phyloP scores from a whole-genome alignment of 2,113 vertebrate genomes.

The Cyprinodon variegatus region DNA sequence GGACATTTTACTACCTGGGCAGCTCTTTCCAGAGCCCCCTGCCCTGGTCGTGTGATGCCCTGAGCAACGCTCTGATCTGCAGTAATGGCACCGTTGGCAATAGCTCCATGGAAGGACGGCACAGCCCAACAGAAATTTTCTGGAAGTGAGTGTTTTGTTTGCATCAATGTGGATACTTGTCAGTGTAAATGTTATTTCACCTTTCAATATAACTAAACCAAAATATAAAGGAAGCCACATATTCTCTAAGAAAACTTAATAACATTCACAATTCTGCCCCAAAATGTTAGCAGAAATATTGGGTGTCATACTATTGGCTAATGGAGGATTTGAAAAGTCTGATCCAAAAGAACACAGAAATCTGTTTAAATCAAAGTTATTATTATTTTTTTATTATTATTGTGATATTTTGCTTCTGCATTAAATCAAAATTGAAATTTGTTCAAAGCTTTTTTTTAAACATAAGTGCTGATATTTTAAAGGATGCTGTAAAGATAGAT shows the following conservation, averaged over 20 bases:
- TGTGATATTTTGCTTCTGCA: no score
- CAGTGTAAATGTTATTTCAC: neutral
- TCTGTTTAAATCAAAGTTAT: no score
- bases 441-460: neutral
- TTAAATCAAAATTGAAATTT: no score
- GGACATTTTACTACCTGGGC: conserved; percentile 85
- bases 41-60: conserved; percentile 83
- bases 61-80: conserved; percentile 72
- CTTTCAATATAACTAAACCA: neutral
- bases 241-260: no score
- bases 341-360: no score
- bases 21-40: conserved; percentile 84
- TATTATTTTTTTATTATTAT: no score
- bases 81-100: conserved; percentile 48
- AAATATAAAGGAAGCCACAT: neutral
- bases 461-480: neutral
- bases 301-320: no score
- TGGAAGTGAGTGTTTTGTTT: conserved; percentile 83
- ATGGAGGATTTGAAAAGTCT: no score
- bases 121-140: conserved; percentile 82
- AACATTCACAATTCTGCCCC: no score
- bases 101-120: conserved; percentile 20
- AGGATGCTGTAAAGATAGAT: no score
- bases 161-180: neutral
- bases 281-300: no score